These are phyloP conservation scores for Zosterops hypoxanthus DNA, from an alignment of 2,113 vertebrate genomes.

Conservation along the genomic window DNA sequence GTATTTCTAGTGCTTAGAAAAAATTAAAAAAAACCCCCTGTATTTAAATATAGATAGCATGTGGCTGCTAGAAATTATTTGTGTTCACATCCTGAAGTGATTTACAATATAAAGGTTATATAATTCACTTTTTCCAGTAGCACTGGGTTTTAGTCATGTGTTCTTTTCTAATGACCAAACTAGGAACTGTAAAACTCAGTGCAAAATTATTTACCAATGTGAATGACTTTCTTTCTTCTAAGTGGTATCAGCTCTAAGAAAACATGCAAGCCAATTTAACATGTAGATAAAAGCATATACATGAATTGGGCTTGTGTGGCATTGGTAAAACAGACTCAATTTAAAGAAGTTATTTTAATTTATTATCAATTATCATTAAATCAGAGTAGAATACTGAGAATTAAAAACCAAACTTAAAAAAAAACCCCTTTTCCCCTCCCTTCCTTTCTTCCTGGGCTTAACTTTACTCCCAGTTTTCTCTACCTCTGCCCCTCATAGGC, in stretches of 20 bases:
- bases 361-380: neutral
- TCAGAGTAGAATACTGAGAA: neutral
- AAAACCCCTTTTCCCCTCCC: accelerated
- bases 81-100: neutral
- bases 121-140: neutral
- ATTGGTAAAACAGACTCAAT: neutral
- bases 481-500: neutral
- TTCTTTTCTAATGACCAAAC: neutral
- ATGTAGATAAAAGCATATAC: neutral
- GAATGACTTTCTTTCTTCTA: neutral
- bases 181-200: accelerated
- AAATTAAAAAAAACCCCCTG: neutral
- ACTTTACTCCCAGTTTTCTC: neutral
- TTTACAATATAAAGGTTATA: neutral
- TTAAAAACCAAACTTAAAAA: neutral
- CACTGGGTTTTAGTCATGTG: neutral
- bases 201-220: neutral
- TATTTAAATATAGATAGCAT: neutral
- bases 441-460: neutral
- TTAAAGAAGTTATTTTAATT: neutral
- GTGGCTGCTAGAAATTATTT: neutral
- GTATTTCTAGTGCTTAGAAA: neutral
- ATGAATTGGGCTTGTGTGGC: neutral
- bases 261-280: neutral
- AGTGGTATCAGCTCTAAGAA: neutral